phyloP scores from a whole-genome alignment of 2,113 vertebrate genomes.

The Oreochromis niloticus region DNA sequence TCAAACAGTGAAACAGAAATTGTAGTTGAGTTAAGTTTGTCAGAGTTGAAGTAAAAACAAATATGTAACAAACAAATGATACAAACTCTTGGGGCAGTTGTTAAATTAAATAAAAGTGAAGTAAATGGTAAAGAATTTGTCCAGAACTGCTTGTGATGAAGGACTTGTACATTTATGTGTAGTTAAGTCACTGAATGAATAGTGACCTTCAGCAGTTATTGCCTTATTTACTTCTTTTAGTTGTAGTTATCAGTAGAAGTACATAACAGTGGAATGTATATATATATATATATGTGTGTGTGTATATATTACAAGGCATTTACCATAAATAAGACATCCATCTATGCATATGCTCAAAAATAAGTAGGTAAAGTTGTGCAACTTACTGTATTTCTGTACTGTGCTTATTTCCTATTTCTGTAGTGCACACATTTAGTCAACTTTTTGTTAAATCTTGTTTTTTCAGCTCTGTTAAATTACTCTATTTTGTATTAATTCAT shows the following conservation, averaged over 20 bases:
- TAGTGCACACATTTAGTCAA: neutral
- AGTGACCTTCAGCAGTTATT: neutral
- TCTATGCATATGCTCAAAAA: neutral
- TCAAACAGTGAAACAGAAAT: neutral
- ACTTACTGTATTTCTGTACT: neutral
- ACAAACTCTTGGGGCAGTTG: neutral
- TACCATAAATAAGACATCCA: neutral
- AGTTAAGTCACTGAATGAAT: neutral
- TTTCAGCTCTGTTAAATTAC: neutral
- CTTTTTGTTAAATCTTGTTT: neutral
- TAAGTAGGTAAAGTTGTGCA: neutral
- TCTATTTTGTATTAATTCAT: neutral
- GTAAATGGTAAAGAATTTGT: neutral
- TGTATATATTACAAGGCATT: neutral
- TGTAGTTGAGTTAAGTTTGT: neutral
- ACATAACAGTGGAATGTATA: neutral
- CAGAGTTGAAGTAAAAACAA: neutral
- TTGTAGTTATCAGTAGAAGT: neutral
- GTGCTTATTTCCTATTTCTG: too few relatives aligned
- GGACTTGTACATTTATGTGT: neutral
- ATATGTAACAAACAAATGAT: neutral
- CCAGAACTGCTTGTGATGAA: neutral
- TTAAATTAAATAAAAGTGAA: neutral
- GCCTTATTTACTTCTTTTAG: neutral
- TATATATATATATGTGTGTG: neutral